Conservation (phyloP, 64 coral and sea anemone genomes). For the Platygyra sinensis region DNA sequence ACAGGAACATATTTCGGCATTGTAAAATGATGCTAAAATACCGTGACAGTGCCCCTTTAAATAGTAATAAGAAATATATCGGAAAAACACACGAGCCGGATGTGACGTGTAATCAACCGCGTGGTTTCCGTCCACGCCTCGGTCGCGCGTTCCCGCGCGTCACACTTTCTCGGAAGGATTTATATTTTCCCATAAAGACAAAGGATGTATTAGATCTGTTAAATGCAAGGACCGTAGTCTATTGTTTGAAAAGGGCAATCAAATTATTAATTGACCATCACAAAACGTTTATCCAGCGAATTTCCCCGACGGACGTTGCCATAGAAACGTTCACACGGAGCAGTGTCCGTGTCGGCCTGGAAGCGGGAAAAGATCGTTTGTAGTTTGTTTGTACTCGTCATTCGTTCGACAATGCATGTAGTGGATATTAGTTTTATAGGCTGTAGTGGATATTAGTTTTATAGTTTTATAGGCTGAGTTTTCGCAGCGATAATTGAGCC, state of each 20-base stretch:
- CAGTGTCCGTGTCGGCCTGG: background rate
- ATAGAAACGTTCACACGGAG: slow-evolving; percentile 24
- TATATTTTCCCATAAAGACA: too few species aligned
- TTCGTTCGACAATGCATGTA: slow-evolving; percentile 12
- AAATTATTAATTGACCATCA: background rate
- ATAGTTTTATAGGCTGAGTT: background rate
- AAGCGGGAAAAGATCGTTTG: background rate
- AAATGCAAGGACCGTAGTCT: too few species aligned
- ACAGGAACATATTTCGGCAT: too few species aligned
- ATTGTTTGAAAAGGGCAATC: background rate
- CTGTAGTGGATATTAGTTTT: background rate
- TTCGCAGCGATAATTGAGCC: background rate
- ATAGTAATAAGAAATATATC: too few species aligned
- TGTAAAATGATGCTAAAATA: too few species aligned
- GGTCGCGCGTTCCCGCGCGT: too few species aligned
- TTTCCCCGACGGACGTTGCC: slow-evolving; percentile 11
- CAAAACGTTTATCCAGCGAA: background rate
- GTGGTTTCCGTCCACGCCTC: too few species aligned
- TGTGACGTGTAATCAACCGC: too few species aligned
- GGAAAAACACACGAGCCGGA: too few species aligned
- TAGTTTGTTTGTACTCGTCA: slow-evolving; percentile 15
- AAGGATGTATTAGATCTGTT: too few species aligned
- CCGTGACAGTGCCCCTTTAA: too few species aligned
- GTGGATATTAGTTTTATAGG: background rate
- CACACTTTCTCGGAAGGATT: too few species aligned